Evolutionary conservation across 2,797 vertebrate genomes (phyloP), one percentile per base, ranked within the genome.

Genomic region (Garrulus glandarius): DNA sequence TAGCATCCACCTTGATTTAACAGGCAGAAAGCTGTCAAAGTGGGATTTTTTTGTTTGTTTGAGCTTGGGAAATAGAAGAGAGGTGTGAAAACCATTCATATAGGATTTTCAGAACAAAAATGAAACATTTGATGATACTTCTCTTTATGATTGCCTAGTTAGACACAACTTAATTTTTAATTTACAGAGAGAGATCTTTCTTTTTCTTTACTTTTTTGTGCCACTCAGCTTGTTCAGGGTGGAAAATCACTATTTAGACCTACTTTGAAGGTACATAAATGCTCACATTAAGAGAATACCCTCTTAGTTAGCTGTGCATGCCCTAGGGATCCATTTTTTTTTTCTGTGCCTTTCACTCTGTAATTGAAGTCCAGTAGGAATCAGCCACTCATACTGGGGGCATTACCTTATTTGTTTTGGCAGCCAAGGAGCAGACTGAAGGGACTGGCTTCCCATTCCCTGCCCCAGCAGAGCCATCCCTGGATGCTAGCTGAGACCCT

Each of bases 101-200:
- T 7, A 46, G 17, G 2, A 29, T 75, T 91, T 81, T 91, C 21
- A 68, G 47, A 57, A 47, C 7, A 47, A 78, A 77, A 14, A 21
- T 1, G 0, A 67, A 87, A 44, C 3, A 23, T 37, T 7, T 0
- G 0, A 20, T 63, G 36, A 56, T 16, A 14, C 2, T 26, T 86
- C 34, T 72, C 39, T 67, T 63, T 39, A 29, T 37, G 23, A 59
- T 34, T 6, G 1, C 5, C 52, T 68, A 49, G 37, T 68, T 82
- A 50, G 30, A 78, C 2, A 26, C 4, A 82, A 43, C 2, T n/a
- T 49, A 53, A 15, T 65, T 94, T 90, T 72, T 41, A 57, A 65
- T 79, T 86, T 75, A 24, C 9, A 34, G 43, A 65, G 36, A 63
- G 30, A 4, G 3, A 36, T 19, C 7, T 56, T 82, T 21, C 6